Conservation (phyloP, 2,888 invertebrate genomes). For the Carterocephalus palaemon region DNA sequence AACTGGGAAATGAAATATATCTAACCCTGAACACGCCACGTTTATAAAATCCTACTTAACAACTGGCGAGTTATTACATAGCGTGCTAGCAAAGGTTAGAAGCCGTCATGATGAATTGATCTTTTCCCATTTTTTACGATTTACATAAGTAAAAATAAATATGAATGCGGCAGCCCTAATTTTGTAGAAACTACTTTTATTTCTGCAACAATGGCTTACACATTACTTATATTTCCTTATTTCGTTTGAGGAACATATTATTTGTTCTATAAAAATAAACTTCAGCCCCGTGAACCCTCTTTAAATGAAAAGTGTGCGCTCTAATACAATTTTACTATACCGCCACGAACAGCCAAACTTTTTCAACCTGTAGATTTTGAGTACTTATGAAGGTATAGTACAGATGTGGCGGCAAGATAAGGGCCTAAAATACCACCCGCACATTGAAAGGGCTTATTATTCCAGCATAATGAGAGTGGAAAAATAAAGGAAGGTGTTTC, state of each 20-base stretch:
- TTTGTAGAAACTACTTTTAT: slow-evolving; percentile 53
- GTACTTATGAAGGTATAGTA: slow-evolving; percentile 18
- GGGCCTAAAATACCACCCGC: slow-evolving; percentile 9
- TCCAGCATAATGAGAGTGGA: slow-evolving; percentile 5
- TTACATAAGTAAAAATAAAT: too few relatives aligned
- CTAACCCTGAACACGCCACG: too few relatives aligned
- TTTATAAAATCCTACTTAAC: too few relatives aligned
- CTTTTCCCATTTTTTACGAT: too few relatives aligned
- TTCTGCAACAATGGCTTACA: slow-evolving; percentile 56
- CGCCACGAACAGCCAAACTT: slow-evolving; percentile 14
- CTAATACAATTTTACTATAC: slow-evolving; percentile 28
- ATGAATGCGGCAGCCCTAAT: slow-evolving; percentile 26
- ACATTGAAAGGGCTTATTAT: slow-evolving; percentile 14
- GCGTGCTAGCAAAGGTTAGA: too few relatives aligned
- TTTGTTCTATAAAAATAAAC: slow-evolving; percentile 20
- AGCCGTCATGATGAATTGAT: too few relatives aligned
- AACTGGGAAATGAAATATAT: too few relatives aligned
- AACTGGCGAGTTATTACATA: too few relatives aligned
- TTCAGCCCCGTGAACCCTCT: slow-evolving; percentile 8
- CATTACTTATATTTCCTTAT: slow-evolving; percentile 52
- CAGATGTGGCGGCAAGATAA: slow-evolving; percentile 13
- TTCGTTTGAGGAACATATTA: slow-evolving; percentile 33
- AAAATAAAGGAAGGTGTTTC: slow-evolving; percentile 3
- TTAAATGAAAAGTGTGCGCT: slow-evolving; percentile 24
- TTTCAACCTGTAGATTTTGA: slow-evolving; percentile 18